Evolutionary conservation across 2,797 vertebrate genomes (phyloP).

Genomic region (Decapterus maruadsi): DNA sequence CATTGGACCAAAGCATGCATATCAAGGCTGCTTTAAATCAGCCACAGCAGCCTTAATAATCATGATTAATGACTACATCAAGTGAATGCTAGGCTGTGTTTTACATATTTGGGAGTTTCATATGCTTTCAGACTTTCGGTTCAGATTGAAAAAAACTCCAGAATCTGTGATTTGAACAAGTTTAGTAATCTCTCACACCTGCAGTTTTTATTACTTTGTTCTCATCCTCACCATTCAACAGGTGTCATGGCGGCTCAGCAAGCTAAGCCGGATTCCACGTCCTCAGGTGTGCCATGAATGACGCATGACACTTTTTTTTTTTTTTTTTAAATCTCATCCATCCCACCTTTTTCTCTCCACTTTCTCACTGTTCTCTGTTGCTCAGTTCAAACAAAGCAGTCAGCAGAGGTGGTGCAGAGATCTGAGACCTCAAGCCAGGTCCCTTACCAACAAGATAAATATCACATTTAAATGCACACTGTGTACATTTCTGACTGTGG

Average conservation of each 20-base stretch:
- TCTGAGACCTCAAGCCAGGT: background rate
- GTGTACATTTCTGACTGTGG: no score
- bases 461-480: background rate
- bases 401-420: background rate
- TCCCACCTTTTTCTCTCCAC: background rate
- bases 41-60: slow-evolving; percentile 14
- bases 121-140: background rate
- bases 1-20: background rate
- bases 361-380: background rate
- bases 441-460: background rate
- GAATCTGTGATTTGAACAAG: background rate
- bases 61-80: slow-evolving; percentile 13
- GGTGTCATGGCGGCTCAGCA: slow-evolving; percentile 17
- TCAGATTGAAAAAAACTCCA: background rate
- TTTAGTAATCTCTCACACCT: background rate
- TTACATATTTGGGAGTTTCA: background rate
- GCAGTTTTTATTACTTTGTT: background rate
- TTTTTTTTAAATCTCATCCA: background rate
- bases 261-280: slow-evolving; percentile 10
- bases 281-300: slow-evolving; percentile 7
- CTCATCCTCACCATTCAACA: background rate
- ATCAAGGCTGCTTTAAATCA: slow-evolving; percentile 24
- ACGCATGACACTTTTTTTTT: background rate
- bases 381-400: slow-evolving; percentile 10
- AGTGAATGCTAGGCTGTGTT: background rate